Conservation (phyloP, 2,888 invertebrate species). For the Heliconius ethilla region DNA sequence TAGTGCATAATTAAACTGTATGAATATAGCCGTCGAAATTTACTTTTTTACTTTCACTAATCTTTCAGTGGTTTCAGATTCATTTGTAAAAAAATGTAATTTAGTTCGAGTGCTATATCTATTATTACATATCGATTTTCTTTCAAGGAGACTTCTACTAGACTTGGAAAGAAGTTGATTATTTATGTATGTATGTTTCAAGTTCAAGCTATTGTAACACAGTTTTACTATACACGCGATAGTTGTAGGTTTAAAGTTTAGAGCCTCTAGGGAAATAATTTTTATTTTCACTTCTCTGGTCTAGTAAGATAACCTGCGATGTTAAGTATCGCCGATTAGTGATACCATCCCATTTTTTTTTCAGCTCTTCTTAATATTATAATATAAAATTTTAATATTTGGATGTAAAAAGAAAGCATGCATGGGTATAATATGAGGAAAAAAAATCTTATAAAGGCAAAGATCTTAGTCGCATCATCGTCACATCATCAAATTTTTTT, state of each 20-base stretch:
- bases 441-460: neutral
- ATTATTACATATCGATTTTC: slow-evolving; percentile 14
- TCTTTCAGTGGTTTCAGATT: neutral
- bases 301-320: neutral
- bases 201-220: neutral
- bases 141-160: slow-evolving; percentile 5
- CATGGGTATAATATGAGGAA: neutral
- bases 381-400: neutral
- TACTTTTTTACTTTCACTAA: neutral
- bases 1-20: neutral
- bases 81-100: neutral
- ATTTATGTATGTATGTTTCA: slow-evolving; percentile 2
- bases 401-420: neutral
- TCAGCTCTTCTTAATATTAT: neutral
- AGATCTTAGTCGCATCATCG: slow-evolving; percentile 1
- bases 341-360: neutral
- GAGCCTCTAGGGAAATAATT: neutral
- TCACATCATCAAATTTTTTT: too few species aligned
- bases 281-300: neutral
- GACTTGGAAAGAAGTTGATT: neutral
- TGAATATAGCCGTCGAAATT: neutral
- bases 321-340: neutral
- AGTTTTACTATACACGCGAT: neutral
- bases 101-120: neutral
- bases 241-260: neutral